Percentiles rank a stretch among this genome's conserved stretches.
Evolutionary conservation across 2,888 invertebrate genomes (phyloP).

Genomic region (Zygaena filipendulae): DNA sequence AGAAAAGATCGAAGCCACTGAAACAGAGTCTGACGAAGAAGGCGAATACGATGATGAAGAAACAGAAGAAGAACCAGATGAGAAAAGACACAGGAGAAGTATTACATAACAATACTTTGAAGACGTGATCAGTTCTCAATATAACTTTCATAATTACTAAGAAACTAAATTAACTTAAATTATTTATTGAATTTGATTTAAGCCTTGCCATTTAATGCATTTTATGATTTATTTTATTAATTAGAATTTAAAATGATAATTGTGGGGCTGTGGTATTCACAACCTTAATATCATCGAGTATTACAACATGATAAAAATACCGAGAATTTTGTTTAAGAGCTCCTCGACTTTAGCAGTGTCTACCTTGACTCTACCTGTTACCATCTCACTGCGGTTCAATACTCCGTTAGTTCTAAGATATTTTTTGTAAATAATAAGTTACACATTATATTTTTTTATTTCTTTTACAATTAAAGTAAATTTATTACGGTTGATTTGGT

Average conservation of each 20-base stretch:
- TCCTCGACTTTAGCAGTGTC: slow-evolving; percentile 11
- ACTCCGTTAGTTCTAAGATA: slow-evolving; percentile 50
- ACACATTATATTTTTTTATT: slow-evolving; percentile 8
- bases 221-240: no score
- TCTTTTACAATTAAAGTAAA: slow-evolving; percentile 18
- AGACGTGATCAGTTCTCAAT: slow-evolving; percentile 10
- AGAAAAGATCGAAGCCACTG: slow-evolving; percentile 15
- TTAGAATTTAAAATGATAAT: no score
- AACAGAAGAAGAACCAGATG: slow-evolving; percentile 29
- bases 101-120: no score
- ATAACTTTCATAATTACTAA: no score
- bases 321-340: no score
- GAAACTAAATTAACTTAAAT: no score
- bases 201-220: slow-evolving; percentile 62
- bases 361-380: slow-evolving; percentile 36
- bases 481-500: slow-evolving; percentile 6
- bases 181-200: slow-evolving; percentile 54
- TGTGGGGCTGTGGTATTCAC: slow-evolving; percentile 22
- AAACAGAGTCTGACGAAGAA: slow-evolving; percentile 22
- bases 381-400: slow-evolving; percentile 56
- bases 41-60: slow-evolving; percentile 21
- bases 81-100: no score
- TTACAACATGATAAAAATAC: no score
- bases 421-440: slow-evolving; percentile 28
- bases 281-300: no score